Conservation (phyloP, 2,888 invertebrate genomes). For the Aphodius granarius region DNA sequence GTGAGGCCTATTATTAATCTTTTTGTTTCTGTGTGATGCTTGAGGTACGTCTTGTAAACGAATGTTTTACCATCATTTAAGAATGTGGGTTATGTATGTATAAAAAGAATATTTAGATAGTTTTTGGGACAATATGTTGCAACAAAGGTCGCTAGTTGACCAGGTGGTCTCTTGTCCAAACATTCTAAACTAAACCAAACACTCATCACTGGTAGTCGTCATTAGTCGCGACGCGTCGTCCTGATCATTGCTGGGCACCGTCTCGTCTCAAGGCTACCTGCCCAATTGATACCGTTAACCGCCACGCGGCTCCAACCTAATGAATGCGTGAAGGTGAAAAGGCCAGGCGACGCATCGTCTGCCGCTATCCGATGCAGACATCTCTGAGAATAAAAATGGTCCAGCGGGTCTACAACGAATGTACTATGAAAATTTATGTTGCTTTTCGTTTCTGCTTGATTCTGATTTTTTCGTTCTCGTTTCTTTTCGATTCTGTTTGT, state of each 20-base stretch:
- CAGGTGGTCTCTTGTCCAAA: neutral
- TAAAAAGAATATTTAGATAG: too few species aligned
- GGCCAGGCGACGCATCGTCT: neutral
- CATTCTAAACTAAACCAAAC: neutral
- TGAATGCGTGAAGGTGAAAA: neutral
- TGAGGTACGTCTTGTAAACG: too few species aligned
- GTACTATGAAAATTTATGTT: too few species aligned
- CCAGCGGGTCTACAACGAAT: neutral
- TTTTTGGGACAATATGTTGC: neutral
- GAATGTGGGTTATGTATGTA: too few species aligned
- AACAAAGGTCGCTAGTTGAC: neutral
- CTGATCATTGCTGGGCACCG: neutral
- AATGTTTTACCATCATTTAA: too few species aligned
- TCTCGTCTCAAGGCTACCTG: neutral
- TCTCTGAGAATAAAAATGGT: neutral
- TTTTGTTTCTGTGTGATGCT: neutral
- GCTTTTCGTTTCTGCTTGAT: too few species aligned
- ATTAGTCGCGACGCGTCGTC: neutral
- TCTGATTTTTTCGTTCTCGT: too few species aligned
- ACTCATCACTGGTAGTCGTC: neutral
- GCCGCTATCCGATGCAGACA: neutral
- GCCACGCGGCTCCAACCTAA: neutral
- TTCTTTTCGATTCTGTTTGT: too few species aligned
- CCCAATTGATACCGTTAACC: neutral
- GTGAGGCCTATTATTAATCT: neutral